Conservation (phyloP, 2,888 invertebrate species). For the Melolontha melolontha region DNA sequence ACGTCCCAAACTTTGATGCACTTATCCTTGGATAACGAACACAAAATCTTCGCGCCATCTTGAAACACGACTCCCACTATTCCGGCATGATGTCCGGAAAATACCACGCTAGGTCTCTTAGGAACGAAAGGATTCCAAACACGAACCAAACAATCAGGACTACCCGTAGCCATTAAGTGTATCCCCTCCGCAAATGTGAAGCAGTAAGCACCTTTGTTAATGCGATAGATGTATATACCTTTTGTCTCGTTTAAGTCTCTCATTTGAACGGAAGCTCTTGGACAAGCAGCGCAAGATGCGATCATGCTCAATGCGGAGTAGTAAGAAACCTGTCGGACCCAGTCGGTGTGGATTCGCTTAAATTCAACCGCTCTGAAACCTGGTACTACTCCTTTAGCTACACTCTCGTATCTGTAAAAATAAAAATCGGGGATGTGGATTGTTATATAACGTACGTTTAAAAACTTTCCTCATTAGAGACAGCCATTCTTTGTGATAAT, state of each 20-base stretch:
- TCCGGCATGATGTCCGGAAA: slow-evolving; percentile 79
- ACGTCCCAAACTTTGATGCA: slow-evolving; percentile 84
- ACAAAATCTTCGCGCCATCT: slow-evolving; percentile 73
- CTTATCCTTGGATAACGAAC: slow-evolving; percentile 79
- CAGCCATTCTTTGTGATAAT: no score
- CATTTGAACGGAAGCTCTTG: slow-evolving; percentile 70
- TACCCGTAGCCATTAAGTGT: slow-evolving; percentile 76
- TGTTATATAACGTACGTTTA: no score
- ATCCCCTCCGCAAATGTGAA: slow-evolving; percentile 72
- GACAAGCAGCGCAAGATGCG: slow-evolving; percentile 70
- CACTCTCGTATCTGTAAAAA: slow-evolving; percentile 66
- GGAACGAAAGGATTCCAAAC: slow-evolving; percentile 87
- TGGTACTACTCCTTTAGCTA: slow-evolving; percentile 56
- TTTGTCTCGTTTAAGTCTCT: slow-evolving; percentile 71
- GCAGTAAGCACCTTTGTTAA: slow-evolving; percentile 73
- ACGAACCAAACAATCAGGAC: slow-evolving; percentile 77
- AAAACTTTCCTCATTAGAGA: no score
- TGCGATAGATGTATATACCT: slow-evolving; percentile 70
- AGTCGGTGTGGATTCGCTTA: slow-evolving; percentile 72
- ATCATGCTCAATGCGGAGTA: slow-evolving; percentile 75
- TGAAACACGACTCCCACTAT: slow-evolving; percentile 77
- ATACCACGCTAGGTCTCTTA: slow-evolving; percentile 71
- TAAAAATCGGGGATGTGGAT: no score
- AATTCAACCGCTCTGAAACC: slow-evolving; percentile 64
- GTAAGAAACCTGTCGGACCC: slow-evolving; percentile 79